These are phyloP conservation scores for Ornithorhynchus anatinus DNA, from an alignment of 2,113 vertebrate genomes.

Conservation along the genomic window DNA sequence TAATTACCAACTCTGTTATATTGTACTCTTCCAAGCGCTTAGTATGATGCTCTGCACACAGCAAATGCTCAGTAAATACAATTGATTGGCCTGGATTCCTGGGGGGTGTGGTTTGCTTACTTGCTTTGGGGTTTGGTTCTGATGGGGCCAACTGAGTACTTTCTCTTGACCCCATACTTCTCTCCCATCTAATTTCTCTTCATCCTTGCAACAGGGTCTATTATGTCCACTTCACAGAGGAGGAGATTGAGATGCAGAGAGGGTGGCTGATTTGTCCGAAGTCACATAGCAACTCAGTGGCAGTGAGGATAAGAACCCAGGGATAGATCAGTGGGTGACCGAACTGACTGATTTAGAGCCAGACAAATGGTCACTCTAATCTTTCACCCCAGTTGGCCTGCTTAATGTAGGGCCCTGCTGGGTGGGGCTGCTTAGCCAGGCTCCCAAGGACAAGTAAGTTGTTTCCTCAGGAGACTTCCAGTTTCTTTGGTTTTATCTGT, in stretches of 20 bases:
- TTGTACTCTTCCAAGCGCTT: no score
- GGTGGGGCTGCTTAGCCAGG: background rate
- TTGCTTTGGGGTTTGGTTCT: no score
- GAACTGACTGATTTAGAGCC: background rate
- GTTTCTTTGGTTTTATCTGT: background rate
- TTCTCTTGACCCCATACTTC: no score
- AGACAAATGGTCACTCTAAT: background rate
- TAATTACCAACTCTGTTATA: no score
- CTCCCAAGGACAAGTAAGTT: background rate
- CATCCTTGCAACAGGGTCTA: no score
- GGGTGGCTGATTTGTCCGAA: background rate
- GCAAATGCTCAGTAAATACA: no score
- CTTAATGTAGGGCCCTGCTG: background rate
- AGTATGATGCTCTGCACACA: no score
- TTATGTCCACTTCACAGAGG: background rate
- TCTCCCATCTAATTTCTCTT: no score
- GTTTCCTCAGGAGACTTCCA: background rate
- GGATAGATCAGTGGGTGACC: background rate
- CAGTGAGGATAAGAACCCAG: background rate
- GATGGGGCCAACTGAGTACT: no score
- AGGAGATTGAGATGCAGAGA: background rate
- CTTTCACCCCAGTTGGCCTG: background rate
- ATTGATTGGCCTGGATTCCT: no score
- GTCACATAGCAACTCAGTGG: background rate
- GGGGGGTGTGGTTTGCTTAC: no score